Evolutionary conservation across 2,113 vertebrate genomes (phyloP).

Genomic region (Nestor notabilis): DNA sequence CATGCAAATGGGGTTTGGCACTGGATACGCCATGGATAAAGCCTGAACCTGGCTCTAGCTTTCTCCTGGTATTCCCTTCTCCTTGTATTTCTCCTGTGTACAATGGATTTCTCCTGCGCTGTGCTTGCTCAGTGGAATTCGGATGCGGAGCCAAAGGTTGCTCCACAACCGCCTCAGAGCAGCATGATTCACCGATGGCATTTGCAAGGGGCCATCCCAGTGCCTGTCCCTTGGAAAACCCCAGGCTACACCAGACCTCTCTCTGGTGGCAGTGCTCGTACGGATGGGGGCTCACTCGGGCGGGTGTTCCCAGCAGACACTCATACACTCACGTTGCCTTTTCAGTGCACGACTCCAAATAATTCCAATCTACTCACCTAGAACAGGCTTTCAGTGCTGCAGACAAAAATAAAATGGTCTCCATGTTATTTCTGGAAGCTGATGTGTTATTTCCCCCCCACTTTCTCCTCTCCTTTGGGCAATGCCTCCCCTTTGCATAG

Average conservation of each 20-base stretch:
- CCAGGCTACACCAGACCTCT: not conserved
- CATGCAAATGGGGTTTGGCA: not conserved
- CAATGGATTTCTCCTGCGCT: not conserved
- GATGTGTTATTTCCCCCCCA: not conserved
- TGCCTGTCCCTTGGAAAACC: not conserved
- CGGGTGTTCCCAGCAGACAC: not conserved
- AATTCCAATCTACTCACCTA: not conserved
- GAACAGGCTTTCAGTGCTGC: not conserved
- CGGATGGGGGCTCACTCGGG: not conserved
- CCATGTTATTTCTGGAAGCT: slow-evolving; percentile 56
- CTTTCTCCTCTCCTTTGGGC: slow-evolving; percentile 40
- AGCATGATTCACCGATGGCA: not conserved
- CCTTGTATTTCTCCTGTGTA: rapidly evolving
- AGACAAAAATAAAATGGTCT: not conserved
- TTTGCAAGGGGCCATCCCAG: not conserved
- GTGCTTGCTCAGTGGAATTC: not conserved
- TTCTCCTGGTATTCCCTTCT: not conserved
- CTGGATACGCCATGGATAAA: rapidly evolving
- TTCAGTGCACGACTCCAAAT: not conserved
- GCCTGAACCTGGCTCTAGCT: not conserved
- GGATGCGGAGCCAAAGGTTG: not conserved
- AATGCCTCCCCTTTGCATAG: slow-evolving; percentile 6
- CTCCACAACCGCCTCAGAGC: not conserved
- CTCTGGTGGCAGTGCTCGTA: not conserved
- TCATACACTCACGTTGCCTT: not conserved